These are phyloP conservation scores for Morone chrysops DNA, from an alignment of 2,113 vertebrate species.

Conservation along the genomic window DNA sequence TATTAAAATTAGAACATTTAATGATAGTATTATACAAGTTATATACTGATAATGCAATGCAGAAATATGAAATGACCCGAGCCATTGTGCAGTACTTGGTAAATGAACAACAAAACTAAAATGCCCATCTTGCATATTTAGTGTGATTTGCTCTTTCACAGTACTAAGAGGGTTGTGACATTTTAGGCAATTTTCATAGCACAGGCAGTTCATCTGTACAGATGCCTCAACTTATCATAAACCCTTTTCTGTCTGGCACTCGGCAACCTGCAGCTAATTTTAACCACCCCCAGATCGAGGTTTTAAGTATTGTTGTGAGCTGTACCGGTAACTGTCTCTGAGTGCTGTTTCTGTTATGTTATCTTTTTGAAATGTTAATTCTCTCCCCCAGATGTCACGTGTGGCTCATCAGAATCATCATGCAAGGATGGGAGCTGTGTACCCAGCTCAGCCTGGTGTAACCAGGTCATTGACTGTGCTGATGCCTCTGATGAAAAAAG, in stretches of 20 bases:
- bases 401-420: conserved; percentile 88
- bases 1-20: conserved; percentile 18
- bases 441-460: conserved; percentile 91
- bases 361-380: conserved; percentile 70
- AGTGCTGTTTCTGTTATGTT: conserved; percentile 36
- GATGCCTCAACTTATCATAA: conserved; percentile 4
- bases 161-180: neutral
- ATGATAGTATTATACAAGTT: conserved; percentile 13
- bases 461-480: conserved; percentile 95
- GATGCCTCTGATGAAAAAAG: conserved; percentile 96
- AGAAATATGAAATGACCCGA: conserved; percentile 6
- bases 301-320: conserved; percentile 35
- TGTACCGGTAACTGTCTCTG: conserved; percentile 29
- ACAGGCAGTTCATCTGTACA: neutral
- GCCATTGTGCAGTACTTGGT: conserved; percentile 6
- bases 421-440: conserved; percentile 93
- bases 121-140: conserved; percentile 1
- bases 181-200: neutral
- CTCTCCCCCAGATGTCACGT: conserved; percentile 87
- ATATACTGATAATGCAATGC: neutral
- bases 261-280: conserved; percentile 42
- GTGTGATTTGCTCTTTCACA: conserved; percentile 21
- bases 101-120: conserved; percentile 14
- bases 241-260: conserved; percentile 1
- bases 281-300: conserved; percentile 13